Evolutionary conservation across 2,888 invertebrate species (phyloP).

Genomic region (Hirtodrosophila cameraria): DNA sequence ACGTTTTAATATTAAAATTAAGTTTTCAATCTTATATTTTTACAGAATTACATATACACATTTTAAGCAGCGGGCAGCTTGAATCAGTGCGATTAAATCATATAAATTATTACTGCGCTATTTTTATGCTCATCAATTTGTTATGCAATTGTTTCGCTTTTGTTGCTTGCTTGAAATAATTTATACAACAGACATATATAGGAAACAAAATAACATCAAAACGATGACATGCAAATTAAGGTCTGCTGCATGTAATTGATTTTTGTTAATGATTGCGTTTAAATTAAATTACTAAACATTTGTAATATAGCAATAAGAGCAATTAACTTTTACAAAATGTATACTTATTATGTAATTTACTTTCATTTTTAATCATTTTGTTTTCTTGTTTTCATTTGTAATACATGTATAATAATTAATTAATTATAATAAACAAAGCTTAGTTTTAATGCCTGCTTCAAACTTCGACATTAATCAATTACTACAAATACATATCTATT

Average conservation of each 20-base stretch:
- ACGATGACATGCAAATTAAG: conserved; percentile 41
- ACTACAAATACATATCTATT: conserved; percentile 73
- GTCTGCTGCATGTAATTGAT: conserved; percentile 34
- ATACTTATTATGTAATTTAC: conserved; percentile 20
- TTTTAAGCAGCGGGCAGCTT: conserved; percentile 45
- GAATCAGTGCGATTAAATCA: conserved; percentile 43
- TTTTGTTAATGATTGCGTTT: conserved; percentile 39
- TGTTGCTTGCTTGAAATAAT: conserved; percentile 53
- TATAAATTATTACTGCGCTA: conserved; percentile 12
- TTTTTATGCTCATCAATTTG: conserved; percentile 29
- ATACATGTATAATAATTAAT: conserved; percentile 44
- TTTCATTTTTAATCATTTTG: conserved; percentile 39
- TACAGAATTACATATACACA: conserved; percentile 69
- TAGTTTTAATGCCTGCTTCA: conserved; percentile 76
- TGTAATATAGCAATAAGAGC: conserved; percentile 56
- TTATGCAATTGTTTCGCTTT: conserved; percentile 32
- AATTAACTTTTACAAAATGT: conserved; percentile 54
- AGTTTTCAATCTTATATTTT: conserved; percentile 52
- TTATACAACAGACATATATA: conserved; percentile 67
- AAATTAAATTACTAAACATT: conserved; percentile 56
- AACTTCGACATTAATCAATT: conserved; percentile 74
- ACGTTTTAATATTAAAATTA: conserved; percentile 40
- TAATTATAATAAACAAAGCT: conserved; percentile 77
- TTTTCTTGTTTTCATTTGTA: conserved; percentile 40
- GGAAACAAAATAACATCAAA: conserved; percentile 54